A percentile compares a stretch with the other conserved stretches of the same genome.
These are phyloP conservation scores for Helicoverpa assulta DNA, from an alignment of 2,888 invertebrate species.

Conservation along the genomic window DNA sequence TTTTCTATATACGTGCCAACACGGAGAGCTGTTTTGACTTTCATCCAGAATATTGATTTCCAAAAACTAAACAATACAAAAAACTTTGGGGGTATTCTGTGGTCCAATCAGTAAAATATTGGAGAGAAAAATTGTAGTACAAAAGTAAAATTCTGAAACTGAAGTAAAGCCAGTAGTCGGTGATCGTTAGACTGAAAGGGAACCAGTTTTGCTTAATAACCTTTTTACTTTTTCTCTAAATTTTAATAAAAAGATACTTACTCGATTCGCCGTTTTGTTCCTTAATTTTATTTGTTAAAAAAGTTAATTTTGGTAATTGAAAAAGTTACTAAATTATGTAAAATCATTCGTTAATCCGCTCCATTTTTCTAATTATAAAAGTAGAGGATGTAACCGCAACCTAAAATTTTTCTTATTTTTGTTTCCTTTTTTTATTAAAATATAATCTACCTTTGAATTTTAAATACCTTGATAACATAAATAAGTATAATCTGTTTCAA, in stretches of 20 bases:
- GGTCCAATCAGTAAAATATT: slow-evolving; percentile 42
- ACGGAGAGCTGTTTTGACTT: background rate
- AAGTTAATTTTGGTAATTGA: background rate
- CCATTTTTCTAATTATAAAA: background rate
- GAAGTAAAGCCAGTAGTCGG: slow-evolving; percentile 18
- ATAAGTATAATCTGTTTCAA: slow-evolving; percentile 20
- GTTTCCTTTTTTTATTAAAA: background rate
- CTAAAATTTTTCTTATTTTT: background rate
- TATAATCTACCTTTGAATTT: no score
- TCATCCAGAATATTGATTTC: background rate
- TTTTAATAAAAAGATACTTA: background rate
- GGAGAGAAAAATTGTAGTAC: slow-evolving; percentile 16
- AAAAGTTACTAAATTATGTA: background rate
- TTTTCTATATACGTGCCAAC: background rate
- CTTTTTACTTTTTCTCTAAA: slow-evolving; percentile 4
- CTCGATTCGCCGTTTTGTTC: background rate
- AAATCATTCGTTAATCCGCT: background rate
- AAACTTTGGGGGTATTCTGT: background rate
- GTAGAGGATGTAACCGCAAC: background rate
- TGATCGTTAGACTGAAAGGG: background rate
- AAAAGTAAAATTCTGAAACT: slow-evolving; percentile 17
- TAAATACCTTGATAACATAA: background rate
- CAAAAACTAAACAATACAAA: slow-evolving; percentile 7
- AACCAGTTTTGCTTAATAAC: slow-evolving; percentile 22
- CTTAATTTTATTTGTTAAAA: background rate